These are phyloP conservation scores for Troides oblongomaculatus DNA, from an alignment of 2,888 invertebrate genomes.

Conservation along the genomic window DNA sequence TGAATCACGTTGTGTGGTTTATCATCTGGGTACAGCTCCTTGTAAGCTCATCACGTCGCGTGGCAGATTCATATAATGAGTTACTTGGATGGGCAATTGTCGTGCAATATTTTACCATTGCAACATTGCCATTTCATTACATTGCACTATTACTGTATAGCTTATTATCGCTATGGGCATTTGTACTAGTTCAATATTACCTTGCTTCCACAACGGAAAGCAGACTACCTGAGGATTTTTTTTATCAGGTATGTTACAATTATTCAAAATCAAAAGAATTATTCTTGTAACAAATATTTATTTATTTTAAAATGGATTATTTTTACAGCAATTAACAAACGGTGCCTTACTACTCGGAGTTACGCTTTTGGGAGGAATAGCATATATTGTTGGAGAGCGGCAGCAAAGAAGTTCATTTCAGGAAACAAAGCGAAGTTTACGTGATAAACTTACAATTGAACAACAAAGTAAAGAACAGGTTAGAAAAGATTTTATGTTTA, in stretches of 20 bases:
- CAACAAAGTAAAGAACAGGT: constrained; percentile 96
- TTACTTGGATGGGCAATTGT: constrained; percentile 88
- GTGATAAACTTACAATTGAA: constrained; percentile 95
- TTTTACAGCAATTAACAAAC: constrained; percentile 85
- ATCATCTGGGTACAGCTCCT: constrained; percentile 73
- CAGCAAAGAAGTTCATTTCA: constrained; percentile 93
- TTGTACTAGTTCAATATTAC: constrained; percentile 62
- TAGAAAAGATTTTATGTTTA: constrained; percentile 9
- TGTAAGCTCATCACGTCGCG: constrained; percentile 68
- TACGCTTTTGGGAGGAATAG: constrained; percentile 83
- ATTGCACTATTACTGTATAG: constrained; percentile 57
- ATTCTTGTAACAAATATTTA: not conserved
- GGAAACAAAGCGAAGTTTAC: constrained; percentile 93
- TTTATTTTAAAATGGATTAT: constrained; percentile 18
- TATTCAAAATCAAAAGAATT: not conserved
- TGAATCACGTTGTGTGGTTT: constrained; percentile 85
- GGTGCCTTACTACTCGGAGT: constrained; percentile 85
- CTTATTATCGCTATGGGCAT: constrained; percentile 51
- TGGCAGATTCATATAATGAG: constrained; percentile 77
- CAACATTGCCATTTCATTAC: constrained; percentile 83
- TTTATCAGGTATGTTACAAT: constrained; percentile 54
- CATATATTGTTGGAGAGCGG: constrained; percentile 86
- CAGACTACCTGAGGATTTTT: constrained; percentile 59
- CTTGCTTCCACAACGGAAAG: constrained; percentile 57
- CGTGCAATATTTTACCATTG: constrained; percentile 86